Evolutionary conservation across 1,140 invertebrate species (phyloP).

Genomic region (Drosophila aff.): DNA sequence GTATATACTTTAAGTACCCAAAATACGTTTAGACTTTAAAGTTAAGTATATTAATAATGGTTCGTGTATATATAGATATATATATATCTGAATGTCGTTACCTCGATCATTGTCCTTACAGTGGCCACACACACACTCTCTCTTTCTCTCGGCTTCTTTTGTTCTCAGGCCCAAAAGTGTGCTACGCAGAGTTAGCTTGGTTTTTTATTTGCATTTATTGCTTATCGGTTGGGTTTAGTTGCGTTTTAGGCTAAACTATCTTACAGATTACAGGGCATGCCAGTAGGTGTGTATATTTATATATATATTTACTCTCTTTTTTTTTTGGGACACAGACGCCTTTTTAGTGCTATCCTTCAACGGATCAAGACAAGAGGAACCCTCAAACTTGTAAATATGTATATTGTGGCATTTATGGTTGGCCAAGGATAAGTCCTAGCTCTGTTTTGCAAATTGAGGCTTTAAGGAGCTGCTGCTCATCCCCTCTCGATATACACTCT

Average conservation of each 20-base stretch:
- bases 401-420: constrained; percentile 26
- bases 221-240: constrained; percentile 48
- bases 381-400: constrained; percentile 20
- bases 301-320: neutral
- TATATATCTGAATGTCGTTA: constrained; percentile 22
- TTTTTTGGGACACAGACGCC: neutral
- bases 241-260: constrained; percentile 24
- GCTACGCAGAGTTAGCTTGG: constrained; percentile 19
- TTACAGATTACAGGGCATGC: constrained; percentile 7
- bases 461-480: neutral
- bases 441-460: neutral
- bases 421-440: neutral
- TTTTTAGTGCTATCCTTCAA: neutral
- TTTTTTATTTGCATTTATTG: constrained; percentile 35
- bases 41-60: constrained; percentile 9
- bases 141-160: neutral
- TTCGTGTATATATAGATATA: constrained; percentile 10
- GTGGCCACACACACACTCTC: neutral
- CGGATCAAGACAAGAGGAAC: neutral
- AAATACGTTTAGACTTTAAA: constrained; percentile 22
- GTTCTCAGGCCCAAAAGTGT: constrained; percentile 24
- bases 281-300: neutral
- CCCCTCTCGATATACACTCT: neutral
- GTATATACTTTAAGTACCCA: constrained; percentile 25
- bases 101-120: neutral